Conservation (phyloP, 30 jellyfish, hydroid and myxozoan species). For the Nemopilema nomurai region DNA sequence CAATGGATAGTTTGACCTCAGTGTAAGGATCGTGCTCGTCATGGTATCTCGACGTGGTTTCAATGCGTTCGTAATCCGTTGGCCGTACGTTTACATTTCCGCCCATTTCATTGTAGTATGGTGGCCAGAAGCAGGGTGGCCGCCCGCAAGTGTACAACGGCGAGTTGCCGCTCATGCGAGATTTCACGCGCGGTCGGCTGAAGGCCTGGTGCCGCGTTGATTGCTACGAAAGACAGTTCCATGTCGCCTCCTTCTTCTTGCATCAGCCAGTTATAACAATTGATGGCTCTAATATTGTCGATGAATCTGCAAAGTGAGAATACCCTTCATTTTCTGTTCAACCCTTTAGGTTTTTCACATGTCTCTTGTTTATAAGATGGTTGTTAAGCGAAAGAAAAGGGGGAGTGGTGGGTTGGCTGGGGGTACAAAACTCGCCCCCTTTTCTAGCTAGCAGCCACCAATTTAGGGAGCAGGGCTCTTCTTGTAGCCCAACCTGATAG, state of each 20-base stretch:
- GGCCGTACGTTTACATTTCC: not conserved
- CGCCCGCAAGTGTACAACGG: constrained; percentile 27
- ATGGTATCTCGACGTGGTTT: too few relatives aligned
- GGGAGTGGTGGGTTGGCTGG: too few relatives aligned
- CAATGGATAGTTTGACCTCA: too few relatives aligned
- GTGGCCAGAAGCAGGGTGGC: constrained; percentile 13
- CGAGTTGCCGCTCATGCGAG: constrained; percentile 66
- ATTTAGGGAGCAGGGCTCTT: too few relatives aligned
- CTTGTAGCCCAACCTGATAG: too few relatives aligned
- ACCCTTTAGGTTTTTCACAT: not conserved
- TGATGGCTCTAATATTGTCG: constrained; percentile 77
- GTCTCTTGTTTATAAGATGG: too few relatives aligned
- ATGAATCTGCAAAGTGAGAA: constrained; percentile 64
- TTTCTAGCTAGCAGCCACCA: too few relatives aligned
- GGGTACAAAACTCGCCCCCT: too few relatives aligned
- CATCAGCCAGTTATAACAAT: constrained; percentile 84
- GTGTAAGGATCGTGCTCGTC: too few relatives aligned
- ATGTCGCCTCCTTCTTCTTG: constrained; percentile 86
- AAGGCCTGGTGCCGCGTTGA: constrained; percentile 97
- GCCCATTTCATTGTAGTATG: constrained; percentile 14
- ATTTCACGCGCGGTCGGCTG: constrained; percentile 66
- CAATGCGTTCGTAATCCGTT: too few relatives aligned
- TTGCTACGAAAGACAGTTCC: constrained; percentile 92
- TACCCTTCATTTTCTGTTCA: not conserved
- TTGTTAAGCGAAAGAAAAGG: too few relatives aligned